Percentiles rank a stretch among this genome's conserved stretches.
Evolutionary conservation across 2,797 vertebrate genomes (phyloP).

Genomic region (Anisognathus igniventris): DNA sequence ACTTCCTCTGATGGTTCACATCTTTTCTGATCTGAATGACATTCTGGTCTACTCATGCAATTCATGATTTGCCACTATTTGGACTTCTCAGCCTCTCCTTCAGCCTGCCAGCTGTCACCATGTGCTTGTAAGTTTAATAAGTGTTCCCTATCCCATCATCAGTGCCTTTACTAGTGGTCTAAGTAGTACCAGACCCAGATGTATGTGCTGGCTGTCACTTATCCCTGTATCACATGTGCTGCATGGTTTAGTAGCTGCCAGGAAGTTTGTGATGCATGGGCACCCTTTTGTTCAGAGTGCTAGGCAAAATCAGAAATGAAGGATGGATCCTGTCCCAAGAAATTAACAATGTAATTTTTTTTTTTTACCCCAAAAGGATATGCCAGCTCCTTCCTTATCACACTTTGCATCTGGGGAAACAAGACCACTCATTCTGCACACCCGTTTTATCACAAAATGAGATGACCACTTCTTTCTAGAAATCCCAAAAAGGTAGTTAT

Average conservation of each 20-base stretch:
- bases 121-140: neutral
- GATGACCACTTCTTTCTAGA: neutral
- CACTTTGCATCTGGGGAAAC: neutral
- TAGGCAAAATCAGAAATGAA: neutral
- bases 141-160: neutral
- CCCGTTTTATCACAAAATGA: neutral
- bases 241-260: neutral
- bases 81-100: neutral
- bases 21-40: neutral
- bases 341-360: neutral
- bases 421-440: neutral
- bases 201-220: neutral
- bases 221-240: neutral
- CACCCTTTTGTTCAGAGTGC: neutral
- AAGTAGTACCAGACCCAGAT: neutral
- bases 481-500: neutral
- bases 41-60: neutral
- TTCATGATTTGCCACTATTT: neutral
- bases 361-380: neutral
- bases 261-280: neutral
- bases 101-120: neutral
- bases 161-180: neutral
- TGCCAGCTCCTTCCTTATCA: neutral
- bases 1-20: neutral
- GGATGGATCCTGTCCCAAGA: neutral